Percentiles rank a stretch among this genome's conserved stretches.
phyloP scores from a whole-genome alignment of 2,113 vertebrate species.

The Oreochromis aureus region DNA sequence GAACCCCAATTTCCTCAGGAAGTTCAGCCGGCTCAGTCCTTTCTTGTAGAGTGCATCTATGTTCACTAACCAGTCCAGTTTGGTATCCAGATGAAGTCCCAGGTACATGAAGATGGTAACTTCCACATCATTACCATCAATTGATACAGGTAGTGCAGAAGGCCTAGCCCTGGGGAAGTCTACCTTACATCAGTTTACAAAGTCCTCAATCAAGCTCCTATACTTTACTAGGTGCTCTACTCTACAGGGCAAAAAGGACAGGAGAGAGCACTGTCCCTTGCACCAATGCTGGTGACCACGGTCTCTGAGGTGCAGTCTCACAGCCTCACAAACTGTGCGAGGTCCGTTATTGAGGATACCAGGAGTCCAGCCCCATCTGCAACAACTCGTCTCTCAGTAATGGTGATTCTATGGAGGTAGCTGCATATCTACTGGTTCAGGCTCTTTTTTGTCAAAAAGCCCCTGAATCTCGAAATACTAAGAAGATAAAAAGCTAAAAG shows the following conservation, averaged over 20 bases:
- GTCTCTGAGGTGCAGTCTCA: background rate
- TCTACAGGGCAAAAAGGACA: background rate
- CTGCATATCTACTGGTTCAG: background rate
- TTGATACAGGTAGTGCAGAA: background rate
- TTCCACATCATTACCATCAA: no score
- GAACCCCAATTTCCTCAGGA: background rate
- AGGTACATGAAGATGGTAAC: background rate
- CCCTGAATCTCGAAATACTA: background rate
- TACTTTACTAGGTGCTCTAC: no score
- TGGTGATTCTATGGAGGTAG: accelerated
- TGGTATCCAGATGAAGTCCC: background rate
- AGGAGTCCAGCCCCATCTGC: background rate
- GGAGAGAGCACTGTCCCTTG: background rate
- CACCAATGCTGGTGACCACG: background rate
- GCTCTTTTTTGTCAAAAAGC: background rate
- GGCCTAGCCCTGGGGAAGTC: background rate
- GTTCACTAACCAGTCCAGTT: background rate
- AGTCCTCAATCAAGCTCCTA: background rate
- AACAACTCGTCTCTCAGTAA: background rate
- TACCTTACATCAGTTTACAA: background rate
- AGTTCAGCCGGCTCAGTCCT: background rate
- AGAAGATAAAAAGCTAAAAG: background rate
- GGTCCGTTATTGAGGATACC: accelerated
- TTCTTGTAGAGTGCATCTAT: background rate
- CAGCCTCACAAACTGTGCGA: background rate